Evolutionary conservation across 2,113 vertebrate genomes (phyloP).

Genomic region (Onychorhynchus coronatus): DNA sequence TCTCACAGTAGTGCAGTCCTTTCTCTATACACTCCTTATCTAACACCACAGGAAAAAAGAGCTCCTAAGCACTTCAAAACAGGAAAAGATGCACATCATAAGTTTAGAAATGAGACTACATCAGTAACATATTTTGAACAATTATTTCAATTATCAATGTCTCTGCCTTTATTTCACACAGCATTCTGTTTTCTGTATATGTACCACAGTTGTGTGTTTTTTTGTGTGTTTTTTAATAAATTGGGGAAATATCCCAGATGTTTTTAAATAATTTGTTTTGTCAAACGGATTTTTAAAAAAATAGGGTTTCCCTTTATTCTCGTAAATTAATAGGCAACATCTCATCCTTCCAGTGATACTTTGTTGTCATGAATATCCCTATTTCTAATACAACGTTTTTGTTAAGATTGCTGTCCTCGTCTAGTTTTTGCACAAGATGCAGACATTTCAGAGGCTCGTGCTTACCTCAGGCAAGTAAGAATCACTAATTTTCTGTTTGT

Average conservation of each 20-base stretch:
- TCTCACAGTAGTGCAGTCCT: background rate
- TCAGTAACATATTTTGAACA: background rate
- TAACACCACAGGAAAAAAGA: background rate
- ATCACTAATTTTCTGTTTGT: constrained; percentile 62
- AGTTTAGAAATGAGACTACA: background rate
- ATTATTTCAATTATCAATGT: background rate
- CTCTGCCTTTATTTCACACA: background rate
- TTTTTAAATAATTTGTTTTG: background rate
- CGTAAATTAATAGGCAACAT: background rate
- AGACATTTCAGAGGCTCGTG: constrained; percentile 25
- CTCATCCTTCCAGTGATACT: constrained; percentile 17
- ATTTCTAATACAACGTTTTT: constrained; percentile 56
- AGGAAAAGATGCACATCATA: background rate
- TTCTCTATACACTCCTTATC: background rate
- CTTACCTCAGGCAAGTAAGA: constrained; percentile 59
- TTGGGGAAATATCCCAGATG: background rate
- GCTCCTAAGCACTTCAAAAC: background rate
- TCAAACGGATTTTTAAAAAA: too few species aligned
- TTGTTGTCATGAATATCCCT: constrained; percentile 25
- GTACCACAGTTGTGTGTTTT: background rate
- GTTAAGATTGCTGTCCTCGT: constrained; percentile 28
- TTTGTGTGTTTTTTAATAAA: background rate
- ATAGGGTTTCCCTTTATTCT: background rate
- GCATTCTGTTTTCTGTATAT: background rate
- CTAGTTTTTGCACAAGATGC: constrained; percentile 60